Conservation (phyloP, 1,140 invertebrate species). For the Pantala flavescens region DNA sequence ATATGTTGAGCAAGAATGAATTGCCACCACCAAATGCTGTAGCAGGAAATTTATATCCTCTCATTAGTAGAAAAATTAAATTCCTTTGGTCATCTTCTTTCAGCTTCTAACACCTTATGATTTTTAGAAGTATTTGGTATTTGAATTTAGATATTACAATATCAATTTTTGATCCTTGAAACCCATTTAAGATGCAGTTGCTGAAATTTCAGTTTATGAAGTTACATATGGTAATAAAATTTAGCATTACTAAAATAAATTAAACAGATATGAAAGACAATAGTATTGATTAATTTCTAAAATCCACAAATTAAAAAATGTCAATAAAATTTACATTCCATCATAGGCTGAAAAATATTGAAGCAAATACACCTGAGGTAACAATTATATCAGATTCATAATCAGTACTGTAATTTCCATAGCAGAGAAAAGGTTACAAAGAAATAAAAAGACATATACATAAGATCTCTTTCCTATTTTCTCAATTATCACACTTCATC, state of each 20-base stretch:
- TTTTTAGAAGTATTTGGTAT: neutral
- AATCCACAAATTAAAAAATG: neutral
- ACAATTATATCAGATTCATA: neutral
- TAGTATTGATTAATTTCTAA: neutral
- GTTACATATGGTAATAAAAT: neutral
- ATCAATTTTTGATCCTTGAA: neutral
- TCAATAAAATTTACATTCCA: neutral
- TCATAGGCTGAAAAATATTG: neutral
- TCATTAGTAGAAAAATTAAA: neutral
- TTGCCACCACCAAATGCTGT: neutral
- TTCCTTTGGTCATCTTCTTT: constrained; percentile 7
- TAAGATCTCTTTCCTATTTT: neutral
- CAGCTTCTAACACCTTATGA: neutral
- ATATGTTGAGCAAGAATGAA: neutral
- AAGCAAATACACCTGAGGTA: constrained; percentile 5
- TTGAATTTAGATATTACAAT: neutral
- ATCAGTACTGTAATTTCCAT: neutral
- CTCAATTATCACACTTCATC: neutral
- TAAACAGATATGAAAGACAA: neutral
- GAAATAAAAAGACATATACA: neutral
- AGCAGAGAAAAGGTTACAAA: neutral
- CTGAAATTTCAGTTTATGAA: neutral
- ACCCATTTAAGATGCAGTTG: neutral
- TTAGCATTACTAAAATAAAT: neutral
- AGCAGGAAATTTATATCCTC: neutral